Base-by-base conservation (phyloP, 1,140 invertebrate genomes). In the Galendromus occidentalis region DNA sequence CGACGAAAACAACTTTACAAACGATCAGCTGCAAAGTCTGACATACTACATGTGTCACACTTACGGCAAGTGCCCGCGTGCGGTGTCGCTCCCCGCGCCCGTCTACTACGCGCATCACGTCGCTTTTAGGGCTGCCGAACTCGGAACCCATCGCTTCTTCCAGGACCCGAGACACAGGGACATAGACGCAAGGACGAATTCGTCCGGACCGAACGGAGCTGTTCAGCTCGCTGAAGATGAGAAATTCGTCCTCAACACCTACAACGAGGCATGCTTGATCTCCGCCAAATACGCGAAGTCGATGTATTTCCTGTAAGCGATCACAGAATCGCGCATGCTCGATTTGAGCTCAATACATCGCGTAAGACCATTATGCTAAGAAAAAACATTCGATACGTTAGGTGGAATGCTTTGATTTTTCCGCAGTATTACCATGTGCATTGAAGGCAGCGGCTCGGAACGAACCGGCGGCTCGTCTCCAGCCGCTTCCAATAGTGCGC, bases 71-170 rank as follows among this genome's bases (percentile, higher is more conserved):
- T 74, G 73, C 67, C 64, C 70, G 44, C 66, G 71, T 44, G 71
- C 72, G 14, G 73, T 75, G 12, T 73, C 72, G 7, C 73, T 74
- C 59, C 73, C 73, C 22, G 71, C 73, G 6, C 72, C 73, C 4
- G 69, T 72, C 22, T 75, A 75, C 65, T 75, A 74, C 66, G 71
- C 73, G 5, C 70, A 74, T 69, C 69, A 72, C 65, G 73, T 72
- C 30, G 71, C 71, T 28, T 71, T 67, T 66, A 66, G 73, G n/a
- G 73, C 73, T 14, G 51, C 51, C 22, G 51, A 59, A 22, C 25
- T 59, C 9, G 51, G 51, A 33, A 20, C 25, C 51, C 1, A 59
- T 1, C 1, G 2, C 25, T 33, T 29, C 9, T 1, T 17, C 22
- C n/a, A 22, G 4, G 25, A 25, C 14, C 25, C n/a, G 51, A 39